Percentiles rank a stretch among this genome's conserved stretches.
Conservation (phyloP, 64 coral and sea anemone genomes). For the Catalaphyllia jardinei region DNA sequence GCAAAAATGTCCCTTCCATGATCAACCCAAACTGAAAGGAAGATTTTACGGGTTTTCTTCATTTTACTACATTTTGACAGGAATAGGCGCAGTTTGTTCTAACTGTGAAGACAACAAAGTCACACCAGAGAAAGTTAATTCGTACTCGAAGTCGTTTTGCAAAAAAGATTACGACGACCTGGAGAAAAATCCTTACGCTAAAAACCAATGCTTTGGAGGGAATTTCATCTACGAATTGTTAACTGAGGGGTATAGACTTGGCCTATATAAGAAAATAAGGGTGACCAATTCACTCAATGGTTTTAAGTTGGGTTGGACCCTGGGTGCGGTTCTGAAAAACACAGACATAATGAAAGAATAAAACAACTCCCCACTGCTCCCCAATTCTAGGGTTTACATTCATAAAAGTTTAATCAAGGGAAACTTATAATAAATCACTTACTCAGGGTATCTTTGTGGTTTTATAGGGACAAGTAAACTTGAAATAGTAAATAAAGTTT, state of each 20-base stretch:
- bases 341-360: not conserved
- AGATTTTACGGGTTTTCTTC: constrained; percentile 23
- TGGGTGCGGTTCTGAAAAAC: constrained; percentile 15
- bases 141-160: not conserved
- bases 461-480: too few relatives aligned
- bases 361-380: not conserved
- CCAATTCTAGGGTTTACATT: too few relatives aligned
- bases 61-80: constrained; percentile 28
- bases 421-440: too few relatives aligned
- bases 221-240: constrained; percentile 30
- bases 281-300: constrained; percentile 5
- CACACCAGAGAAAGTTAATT: not conserved
- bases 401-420: too few relatives aligned
- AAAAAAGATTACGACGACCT: not conserved
- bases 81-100: not conserved
- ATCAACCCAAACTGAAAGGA: constrained; percentile 37
- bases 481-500: too few relatives aligned
- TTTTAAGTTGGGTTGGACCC: constrained; percentile 41
- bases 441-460: too few relatives aligned
- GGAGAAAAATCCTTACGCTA: not conserved
- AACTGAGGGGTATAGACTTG: not conserved
- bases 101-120: constrained; percentile 6
- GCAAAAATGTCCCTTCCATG: not conserved
- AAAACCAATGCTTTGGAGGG: constrained; percentile 24
- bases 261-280: not conserved